A percentile compares a stretch with the other conserved stretches of the same genome.
Evolutionary conservation across 2,113 vertebrate genomes (phyloP).

Genomic region (Onychostoma macrolepis): DNA sequence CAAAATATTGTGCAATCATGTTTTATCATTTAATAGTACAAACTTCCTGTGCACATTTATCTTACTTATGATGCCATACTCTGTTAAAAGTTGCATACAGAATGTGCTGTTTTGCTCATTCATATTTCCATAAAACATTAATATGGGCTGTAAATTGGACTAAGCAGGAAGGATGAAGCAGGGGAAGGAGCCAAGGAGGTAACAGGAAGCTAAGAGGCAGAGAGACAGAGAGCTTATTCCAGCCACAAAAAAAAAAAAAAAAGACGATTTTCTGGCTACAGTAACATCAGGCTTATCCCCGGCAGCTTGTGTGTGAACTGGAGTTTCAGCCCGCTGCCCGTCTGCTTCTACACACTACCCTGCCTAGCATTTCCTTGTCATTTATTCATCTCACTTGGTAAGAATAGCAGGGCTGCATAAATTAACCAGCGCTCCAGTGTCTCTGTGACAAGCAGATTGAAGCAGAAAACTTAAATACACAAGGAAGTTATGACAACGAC

Average conservation of each 20-base stretch:
- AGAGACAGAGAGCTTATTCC: conserved; percentile 2
- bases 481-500: neutral
- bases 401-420: conserved; percentile 27
- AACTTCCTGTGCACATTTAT: conserved; percentile 18
- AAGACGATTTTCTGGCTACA: neutral
- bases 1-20: neutral
- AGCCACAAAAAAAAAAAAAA: neutral
- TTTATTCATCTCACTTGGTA: conserved; percentile 45
- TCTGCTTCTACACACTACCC: conserved; percentile 18
- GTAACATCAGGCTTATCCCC: conserved; percentile 19
- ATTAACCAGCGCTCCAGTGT: conserved; percentile 24
- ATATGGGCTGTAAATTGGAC: conserved; percentile 33
- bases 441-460: conserved; percentile 13
- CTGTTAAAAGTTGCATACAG: conserved; percentile 4
- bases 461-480: neutral
- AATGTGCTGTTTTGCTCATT: neutral
- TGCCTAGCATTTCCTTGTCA: conserved; percentile 10
- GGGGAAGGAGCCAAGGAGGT: neutral
- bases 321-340: conserved; percentile 13
- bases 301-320: conserved; percentile 30
- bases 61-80: conserved; percentile 2
- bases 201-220: neutral
- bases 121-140: conserved; percentile 21
- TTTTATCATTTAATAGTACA: conserved; percentile 25
- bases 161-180: neutral